Conservation (phyloP, 1,140 invertebrate genomes). For the Platyura marginata region DNA sequence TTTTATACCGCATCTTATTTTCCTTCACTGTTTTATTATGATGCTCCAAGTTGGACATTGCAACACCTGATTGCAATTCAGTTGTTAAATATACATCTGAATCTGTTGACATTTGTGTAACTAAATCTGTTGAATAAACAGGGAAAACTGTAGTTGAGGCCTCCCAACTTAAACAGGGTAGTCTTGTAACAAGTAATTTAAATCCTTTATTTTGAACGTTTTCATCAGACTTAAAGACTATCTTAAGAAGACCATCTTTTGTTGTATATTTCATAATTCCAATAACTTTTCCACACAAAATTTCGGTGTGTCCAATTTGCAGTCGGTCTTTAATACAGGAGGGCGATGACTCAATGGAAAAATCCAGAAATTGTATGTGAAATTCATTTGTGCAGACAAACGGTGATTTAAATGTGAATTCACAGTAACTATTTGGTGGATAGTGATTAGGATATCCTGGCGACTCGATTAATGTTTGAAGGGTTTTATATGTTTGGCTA, state of each 20-base stretch:
- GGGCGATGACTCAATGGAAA: slow-evolving; percentile 25
- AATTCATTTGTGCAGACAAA: slow-evolving; percentile 29
- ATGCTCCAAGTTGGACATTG: too few species aligned
- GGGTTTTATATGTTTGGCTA: slow-evolving; percentile 14
- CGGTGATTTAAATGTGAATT: slow-evolving; percentile 28
- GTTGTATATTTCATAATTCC: slow-evolving; percentile 25
- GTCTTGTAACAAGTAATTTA: slow-evolving; percentile 28
- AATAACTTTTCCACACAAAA: slow-evolving; percentile 27
- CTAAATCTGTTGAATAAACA: too few species aligned
- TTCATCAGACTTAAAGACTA: slow-evolving; percentile 22
- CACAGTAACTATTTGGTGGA: slow-evolving; percentile 25
- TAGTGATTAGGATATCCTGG: slow-evolving; percentile 32
- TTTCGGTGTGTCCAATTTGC: slow-evolving; percentile 20
- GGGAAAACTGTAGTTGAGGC: background rate
- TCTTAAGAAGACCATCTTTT: slow-evolving; percentile 24
- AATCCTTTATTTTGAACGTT: slow-evolving; percentile 26
- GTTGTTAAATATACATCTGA: too few species aligned
- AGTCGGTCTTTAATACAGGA: slow-evolving; percentile 31
- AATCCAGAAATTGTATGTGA: slow-evolving; percentile 33
- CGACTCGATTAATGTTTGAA: slow-evolving; percentile 23
- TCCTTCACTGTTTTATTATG: too few species aligned
- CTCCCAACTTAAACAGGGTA: slow-evolving; percentile 18
- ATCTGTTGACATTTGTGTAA: too few species aligned
- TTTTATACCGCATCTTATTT: too few species aligned
- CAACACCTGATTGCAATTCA: too few species aligned